Evolutionary conservation across 2,888 invertebrate species (phyloP).

Genomic region (Hecatera dysodea): DNA sequence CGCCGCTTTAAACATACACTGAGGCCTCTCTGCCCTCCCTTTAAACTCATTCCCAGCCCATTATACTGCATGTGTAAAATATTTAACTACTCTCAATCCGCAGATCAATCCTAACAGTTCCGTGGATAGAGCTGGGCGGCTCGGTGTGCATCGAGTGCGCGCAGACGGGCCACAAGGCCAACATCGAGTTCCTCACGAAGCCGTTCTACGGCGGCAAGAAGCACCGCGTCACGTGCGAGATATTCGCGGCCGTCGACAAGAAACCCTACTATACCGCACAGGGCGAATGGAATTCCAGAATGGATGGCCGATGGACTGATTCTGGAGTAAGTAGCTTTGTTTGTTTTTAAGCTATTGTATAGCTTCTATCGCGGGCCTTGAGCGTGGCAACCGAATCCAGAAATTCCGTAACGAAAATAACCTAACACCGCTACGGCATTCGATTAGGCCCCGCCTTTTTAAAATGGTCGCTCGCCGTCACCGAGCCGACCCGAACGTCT

Average conservation of each 20-base stretch:
- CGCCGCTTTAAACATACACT: no score
- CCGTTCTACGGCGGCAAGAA: constrained; percentile 99
- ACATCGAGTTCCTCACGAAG: constrained; percentile 98
- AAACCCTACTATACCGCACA: constrained; percentile 97
- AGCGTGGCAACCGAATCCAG: no score
- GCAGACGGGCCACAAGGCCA: constrained; percentile 98
- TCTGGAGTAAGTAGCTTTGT: constrained; percentile 85
- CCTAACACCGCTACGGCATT: no score
- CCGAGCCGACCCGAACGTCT: no score
- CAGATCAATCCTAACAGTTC: constrained; percentile 98
- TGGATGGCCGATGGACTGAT: constrained; percentile 97
- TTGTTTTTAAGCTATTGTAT: no score
- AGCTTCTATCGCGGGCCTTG: no score
- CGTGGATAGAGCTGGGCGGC: constrained; percentile 99
- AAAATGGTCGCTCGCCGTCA: no score
- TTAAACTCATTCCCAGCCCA: no score
- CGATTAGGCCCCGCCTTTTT: no score
- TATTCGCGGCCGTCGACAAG: constrained; percentile 95
- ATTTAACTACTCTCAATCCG: constrained; percentile 30
- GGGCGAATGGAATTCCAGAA: constrained; percentile 99
- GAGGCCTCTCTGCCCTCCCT: no score
- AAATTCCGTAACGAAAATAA: no score
- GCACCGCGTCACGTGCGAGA: constrained; percentile 96
- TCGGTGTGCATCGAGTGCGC: constrained; percentile 97
- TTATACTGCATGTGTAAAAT: no score